These are phyloP conservation scores for Phenganax marumi DNA, from an alignment of 92 coral and sea anemone genomes.

Conservation along the genomic window DNA sequence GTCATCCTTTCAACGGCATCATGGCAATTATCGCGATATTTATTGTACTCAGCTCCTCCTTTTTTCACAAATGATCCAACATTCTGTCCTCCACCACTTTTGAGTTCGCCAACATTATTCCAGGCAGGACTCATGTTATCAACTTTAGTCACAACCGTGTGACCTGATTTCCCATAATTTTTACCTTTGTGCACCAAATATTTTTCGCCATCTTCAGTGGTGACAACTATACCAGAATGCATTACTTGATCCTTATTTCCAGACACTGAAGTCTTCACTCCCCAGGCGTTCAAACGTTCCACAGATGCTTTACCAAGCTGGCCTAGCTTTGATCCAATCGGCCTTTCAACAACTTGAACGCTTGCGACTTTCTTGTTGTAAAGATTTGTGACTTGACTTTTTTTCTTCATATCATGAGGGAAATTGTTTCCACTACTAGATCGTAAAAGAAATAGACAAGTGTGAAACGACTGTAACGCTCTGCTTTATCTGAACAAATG, in stretches of 20 bases:
- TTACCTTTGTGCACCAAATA: neutral
- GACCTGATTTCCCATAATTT: conserved; percentile 14
- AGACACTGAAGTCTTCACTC: neutral
- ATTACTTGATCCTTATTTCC: neutral
- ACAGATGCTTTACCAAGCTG: too few species aligned
- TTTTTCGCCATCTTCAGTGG: neutral
- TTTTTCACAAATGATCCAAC: conserved; percentile 30
- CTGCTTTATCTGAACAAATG: too few species aligned
- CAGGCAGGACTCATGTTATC: conserved; percentile 36
- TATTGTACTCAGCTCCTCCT: conserved; percentile 5
- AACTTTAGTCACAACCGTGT: conserved; percentile 37
- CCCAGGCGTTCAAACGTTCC: neutral
- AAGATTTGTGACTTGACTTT: too few species aligned
- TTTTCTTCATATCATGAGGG: too few species aligned
- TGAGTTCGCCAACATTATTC: conserved; percentile 15
- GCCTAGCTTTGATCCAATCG: too few species aligned
- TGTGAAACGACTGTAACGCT: too few species aligned
- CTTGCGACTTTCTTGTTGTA: too few species aligned
- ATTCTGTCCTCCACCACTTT: neutral
- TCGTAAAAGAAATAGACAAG: too few species aligned
- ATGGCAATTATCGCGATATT: neutral
- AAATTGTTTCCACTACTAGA: too few species aligned
- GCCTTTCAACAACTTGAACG: too few species aligned
- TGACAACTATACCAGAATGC: neutral
- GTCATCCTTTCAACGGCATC: conserved; percentile 16